Evolutionary conservation across 37 sponge, comb jelly and placozoan species (phyloP).

Genomic region (Beroe forskalii): DNA sequence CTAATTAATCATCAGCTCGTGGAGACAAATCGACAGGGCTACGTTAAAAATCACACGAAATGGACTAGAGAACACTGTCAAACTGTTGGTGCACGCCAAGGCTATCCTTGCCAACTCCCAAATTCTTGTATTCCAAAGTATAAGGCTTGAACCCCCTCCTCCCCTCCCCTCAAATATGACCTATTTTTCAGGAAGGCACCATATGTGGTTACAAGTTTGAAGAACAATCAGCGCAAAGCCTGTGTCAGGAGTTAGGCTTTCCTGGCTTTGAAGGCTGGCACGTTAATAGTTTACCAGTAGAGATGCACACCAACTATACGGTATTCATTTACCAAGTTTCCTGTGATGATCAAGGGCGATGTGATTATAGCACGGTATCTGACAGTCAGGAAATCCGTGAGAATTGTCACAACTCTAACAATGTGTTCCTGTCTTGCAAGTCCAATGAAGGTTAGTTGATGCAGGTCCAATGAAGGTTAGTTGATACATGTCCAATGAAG

Average conservation of each 20-base stretch:
- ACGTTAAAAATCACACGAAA: too few relatives aligned
- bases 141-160: too few relatives aligned
- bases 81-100: too few relatives aligned
- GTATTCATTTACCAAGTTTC: not conserved
- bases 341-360: not conserved
- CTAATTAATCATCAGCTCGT: too few relatives aligned
- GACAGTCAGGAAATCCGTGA: not conserved
- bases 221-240: not conserved
- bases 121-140: too few relatives aligned
- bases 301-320: not conserved
- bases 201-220: not conserved
- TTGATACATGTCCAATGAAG: too few relatives aligned
- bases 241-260: conserved; percentile 11
- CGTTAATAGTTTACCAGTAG: not conserved
- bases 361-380: not conserved
- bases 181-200: not conserved
- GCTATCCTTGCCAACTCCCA: too few relatives aligned
- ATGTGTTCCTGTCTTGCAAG: not conserved
- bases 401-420: not conserved
- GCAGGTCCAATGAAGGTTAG: too few relatives aligned
- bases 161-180: too few relatives aligned
- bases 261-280: not conserved
- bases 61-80: too few relatives aligned
- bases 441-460: not conserved
- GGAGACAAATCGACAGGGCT: too few relatives aligned